Evolutionary conservation across 1,140 invertebrate species (phyloP).

Genomic region (Rhagoletis pomonella): DNA sequence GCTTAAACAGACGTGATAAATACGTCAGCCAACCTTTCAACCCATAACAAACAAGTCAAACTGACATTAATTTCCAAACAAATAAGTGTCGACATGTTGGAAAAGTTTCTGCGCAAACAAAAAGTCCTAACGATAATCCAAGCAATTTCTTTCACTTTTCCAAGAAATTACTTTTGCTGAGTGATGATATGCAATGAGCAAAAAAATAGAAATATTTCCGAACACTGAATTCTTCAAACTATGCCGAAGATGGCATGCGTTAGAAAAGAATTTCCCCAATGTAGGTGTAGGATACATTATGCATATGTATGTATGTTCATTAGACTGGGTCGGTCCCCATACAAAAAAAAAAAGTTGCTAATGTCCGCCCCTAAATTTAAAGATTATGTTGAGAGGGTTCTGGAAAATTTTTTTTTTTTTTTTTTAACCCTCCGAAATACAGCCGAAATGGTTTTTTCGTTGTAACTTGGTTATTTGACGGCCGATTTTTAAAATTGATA

Average conservation of each 20-base stretch:
- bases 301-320: too few species aligned
- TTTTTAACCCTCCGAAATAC: too few species aligned
- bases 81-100: slow-evolving; percentile 9
- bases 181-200: not conserved
- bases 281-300: too few species aligned
- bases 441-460: too few species aligned
- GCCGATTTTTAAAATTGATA: too few species aligned
- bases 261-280: too few species aligned
- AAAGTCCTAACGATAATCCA: not conserved
- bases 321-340: too few species aligned
- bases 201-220: not conserved
- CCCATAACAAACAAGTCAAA: not conserved
- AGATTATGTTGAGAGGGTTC: too few species aligned
- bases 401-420: too few species aligned
- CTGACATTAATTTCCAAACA: slow-evolving; percentile 1
- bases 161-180: slow-evolving; percentile 5
- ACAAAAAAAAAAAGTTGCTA: too few species aligned
- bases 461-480: too few species aligned
- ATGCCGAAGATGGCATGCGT: not conserved
- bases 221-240: not conserved
- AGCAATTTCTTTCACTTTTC: slow-evolving; percentile 41
- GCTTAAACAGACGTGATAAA: slow-evolving; percentile 16
- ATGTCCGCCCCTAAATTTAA: too few species aligned
- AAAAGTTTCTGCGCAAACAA: not conserved
- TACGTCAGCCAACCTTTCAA: not conserved